phyloP scores from a whole-genome alignment of 1,140 invertebrate species.

The Phenacoccus solenopsis region DNA sequence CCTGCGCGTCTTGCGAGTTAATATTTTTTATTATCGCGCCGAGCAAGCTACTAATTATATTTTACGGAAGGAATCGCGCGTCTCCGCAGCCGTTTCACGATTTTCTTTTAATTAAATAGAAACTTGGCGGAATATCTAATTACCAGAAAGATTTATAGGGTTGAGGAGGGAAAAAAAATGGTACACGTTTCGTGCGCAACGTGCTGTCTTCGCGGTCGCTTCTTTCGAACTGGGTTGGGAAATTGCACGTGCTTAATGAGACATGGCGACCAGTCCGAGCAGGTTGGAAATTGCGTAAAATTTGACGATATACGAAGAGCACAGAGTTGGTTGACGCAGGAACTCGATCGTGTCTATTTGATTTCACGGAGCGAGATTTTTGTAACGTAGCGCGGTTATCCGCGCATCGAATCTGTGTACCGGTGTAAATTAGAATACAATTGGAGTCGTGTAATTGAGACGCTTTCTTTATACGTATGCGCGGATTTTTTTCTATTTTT shows the following conservation, averaged over 20 bases:
- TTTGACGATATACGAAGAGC: too few relatives aligned
- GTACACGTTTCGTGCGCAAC: neutral
- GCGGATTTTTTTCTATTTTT: neutral
- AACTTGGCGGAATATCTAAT: neutral
- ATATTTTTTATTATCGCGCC: neutral
- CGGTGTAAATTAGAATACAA: neutral
- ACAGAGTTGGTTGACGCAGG: too few relatives aligned
- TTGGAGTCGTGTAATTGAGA: neutral
- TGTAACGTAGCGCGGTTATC: too few relatives aligned
- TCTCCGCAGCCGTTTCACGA: neutral
- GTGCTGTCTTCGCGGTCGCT: too few relatives aligned
- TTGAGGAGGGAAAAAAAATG: neutral
- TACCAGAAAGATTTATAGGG: neutral
- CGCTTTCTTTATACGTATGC: neutral
- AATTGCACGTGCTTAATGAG: too few relatives aligned
- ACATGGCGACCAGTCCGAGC: too few relatives aligned
- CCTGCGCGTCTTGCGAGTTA: neutral
- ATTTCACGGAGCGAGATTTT: too few relatives aligned
- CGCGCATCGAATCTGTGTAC: too few relatives aligned
- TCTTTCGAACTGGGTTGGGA: too few relatives aligned
- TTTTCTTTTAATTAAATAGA: conserved; percentile 4
- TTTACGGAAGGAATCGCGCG: neutral
- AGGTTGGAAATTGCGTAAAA: too few relatives aligned
- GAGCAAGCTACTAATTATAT: neutral
- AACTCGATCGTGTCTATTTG: too few relatives aligned